Percentiles rank a stretch among this genome's conserved stretches.
Evolutionary conservation across 2,888 invertebrate species (phyloP).

Genomic region (Tiphia femorata): DNA sequence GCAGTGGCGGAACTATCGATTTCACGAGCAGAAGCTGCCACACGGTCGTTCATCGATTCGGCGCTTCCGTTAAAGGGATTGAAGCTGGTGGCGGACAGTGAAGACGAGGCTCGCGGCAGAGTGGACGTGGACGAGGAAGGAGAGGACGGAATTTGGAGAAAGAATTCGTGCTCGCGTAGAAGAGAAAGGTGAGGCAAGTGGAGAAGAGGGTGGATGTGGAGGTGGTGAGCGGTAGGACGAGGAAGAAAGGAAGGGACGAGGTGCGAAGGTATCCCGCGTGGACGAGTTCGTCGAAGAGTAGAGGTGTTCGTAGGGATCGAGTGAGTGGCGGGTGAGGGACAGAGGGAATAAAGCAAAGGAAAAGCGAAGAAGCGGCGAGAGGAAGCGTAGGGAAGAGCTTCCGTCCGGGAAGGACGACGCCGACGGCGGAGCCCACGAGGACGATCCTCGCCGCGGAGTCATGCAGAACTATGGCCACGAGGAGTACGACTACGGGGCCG

Average conservation of each 20-base stretch:
- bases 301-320: no score
- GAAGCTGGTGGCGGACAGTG: constrained; percentile 34
- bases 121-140: no score
- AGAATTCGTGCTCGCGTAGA: no score
- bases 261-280: no score
- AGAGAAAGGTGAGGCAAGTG: no score
- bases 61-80: constrained; percentile 53
- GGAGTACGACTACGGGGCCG: constrained; percentile 52
- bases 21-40: constrained; percentile 56
- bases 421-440: background rate
- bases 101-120: constrained; percentile 21
- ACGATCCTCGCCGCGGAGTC: constrained; percentile 6
- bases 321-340: constrained; percentile 17
- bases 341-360: constrained; percentile 6
- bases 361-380: constrained; percentile 5
- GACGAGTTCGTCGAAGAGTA: no score
- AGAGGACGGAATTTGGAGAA: no score
- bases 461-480: constrained; percentile 64
- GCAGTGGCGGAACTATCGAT: constrained; percentile 60
- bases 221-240: no score
- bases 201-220: no score
- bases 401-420: background rate
- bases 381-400: background rate
- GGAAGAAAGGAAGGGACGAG: no score
- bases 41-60: constrained; percentile 61